Evolutionary conservation across 2,797 vertebrate genomes (phyloP).

Genomic region (Hylomyscus alleni): DNA sequence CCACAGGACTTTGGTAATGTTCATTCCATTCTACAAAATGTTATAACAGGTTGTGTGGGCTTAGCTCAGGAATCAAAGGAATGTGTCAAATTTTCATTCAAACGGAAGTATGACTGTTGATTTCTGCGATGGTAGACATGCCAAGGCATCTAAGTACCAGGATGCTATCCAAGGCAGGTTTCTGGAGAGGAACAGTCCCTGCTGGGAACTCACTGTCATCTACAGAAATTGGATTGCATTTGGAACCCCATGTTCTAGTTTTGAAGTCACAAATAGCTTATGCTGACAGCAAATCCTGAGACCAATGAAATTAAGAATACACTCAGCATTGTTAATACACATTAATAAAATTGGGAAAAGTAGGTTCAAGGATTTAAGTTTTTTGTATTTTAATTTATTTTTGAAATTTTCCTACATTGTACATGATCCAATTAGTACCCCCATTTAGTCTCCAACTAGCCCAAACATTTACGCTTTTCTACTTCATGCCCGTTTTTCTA

Average conservation of each 20-base stretch:
- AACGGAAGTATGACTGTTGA: constrained; percentile 75
- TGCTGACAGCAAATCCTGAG: constrained; percentile 61
- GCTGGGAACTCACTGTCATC: constrained; percentile 75
- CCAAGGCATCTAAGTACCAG: constrained; percentile 79
- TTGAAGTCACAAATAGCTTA: constrained; percentile 78
- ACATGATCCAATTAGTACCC: neutral
- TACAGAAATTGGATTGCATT: constrained; percentile 77
- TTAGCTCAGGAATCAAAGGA: constrained; percentile 80
- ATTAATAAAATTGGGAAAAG: constrained; percentile 44
- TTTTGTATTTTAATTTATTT: neutral
- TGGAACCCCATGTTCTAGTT: constrained; percentile 79
- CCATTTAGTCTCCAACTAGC: neutral
- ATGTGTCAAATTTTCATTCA: constrained; percentile 75
- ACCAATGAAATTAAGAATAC: constrained; percentile 17
- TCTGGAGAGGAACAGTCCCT: constrained; percentile 77
- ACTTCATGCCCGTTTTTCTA: neutral
- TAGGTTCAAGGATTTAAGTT: neutral
- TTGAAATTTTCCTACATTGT: neutral
- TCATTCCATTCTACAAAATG: constrained; percentile 62
- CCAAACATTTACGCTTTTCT: neutral
- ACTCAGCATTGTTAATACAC: constrained; percentile 54
- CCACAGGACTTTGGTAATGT: constrained; percentile 16
- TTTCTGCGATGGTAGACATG: constrained; percentile 79
- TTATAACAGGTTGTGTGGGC: constrained; percentile 75
- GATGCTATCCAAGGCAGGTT: constrained; percentile 78